These are phyloP conservation scores for Scrobipalpa costella DNA, from an alignment of 2,888 invertebrate genomes.

Conservation along the genomic window DNA sequence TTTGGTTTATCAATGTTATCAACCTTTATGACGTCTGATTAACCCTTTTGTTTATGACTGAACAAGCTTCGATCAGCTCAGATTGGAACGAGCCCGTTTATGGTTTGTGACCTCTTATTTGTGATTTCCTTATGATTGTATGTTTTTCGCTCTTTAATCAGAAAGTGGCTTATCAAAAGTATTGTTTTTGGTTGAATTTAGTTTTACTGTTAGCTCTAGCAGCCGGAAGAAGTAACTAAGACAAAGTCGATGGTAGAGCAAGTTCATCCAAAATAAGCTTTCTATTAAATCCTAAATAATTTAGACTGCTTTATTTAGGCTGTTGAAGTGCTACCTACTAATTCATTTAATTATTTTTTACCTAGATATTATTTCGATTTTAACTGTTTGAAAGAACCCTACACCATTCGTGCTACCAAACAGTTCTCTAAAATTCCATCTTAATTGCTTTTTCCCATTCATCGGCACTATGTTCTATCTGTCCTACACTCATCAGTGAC, in stretches of 20 bases:
- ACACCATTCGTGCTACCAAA: not conserved
- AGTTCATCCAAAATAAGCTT: too few relatives aligned
- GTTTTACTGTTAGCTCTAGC: too few relatives aligned
- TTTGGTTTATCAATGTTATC: conserved; percentile 8
- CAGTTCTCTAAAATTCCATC: conserved; percentile 29
- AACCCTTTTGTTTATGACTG: conserved; percentile 14
- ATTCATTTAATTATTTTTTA: too few relatives aligned
- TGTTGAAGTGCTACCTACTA: too few relatives aligned
- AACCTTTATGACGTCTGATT: conserved; percentile 13
- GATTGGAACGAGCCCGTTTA: not conserved
- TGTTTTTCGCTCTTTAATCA: too few relatives aligned
- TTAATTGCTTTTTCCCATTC: conserved; percentile 56
- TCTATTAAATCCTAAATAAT: too few relatives aligned
- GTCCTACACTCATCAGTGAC: conserved; percentile 49
- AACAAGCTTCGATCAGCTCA: not conserved
- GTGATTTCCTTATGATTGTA: not conserved
- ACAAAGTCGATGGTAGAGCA: too few relatives aligned
- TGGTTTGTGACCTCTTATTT: not conserved
- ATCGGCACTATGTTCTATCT: conserved; percentile 66
- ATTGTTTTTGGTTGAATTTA: too few relatives aligned
- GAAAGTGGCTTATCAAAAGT: too few relatives aligned
- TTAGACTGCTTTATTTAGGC: too few relatives aligned
- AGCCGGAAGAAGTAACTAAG: too few relatives aligned
- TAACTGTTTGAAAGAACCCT: not conserved
- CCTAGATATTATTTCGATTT: too few relatives aligned